Percentiles rank a stretch among this genome's conserved stretches.
Evolutionary conservation across 2,113 vertebrate species (phyloP).

Genomic region (Mugil cephalus): DNA sequence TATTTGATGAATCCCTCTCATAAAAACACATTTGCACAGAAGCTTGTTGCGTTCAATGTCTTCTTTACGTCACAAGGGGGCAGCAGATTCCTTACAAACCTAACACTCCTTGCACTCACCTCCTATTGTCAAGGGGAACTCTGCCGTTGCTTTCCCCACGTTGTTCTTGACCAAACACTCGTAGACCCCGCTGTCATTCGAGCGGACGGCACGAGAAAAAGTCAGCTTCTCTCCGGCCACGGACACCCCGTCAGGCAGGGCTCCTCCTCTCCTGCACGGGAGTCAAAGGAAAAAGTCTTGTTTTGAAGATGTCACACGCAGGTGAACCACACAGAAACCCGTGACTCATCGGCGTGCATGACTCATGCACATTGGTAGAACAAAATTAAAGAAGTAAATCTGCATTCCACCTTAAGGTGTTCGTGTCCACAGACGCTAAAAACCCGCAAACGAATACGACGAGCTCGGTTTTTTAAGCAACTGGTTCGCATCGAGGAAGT

Average conservation of each 20-base stretch:
- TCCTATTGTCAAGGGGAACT: conserved; percentile 74
- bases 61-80: conserved; percentile 55
- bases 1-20: neutral
- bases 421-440: neutral
- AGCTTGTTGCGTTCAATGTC: neutral
- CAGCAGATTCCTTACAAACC: conserved; percentile 22
- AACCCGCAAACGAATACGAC: neutral
- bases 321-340: neutral
- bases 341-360: conserved; percentile 41
- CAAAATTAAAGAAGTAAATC: neutral
- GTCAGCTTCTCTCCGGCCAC: conserved; percentile 80
- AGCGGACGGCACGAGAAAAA: conserved; percentile 81
- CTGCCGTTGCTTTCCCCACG: conserved; percentile 76
- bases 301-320: neutral
- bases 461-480: neutral
- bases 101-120: conserved; percentile 54
- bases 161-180: conserved; percentile 85
- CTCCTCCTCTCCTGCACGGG: conserved; percentile 80
- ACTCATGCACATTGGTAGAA: conserved; percentile 5
- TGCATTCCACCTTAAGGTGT: neutral
- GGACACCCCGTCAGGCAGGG: conserved; percentile 81
- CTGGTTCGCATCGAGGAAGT: conserved; percentile 27
- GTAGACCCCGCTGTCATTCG: conserved; percentile 86
- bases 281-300: conserved; percentile 14
- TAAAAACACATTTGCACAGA: neutral